Conservation (phyloP, 2,888 invertebrate genomes). For the Quadriops clusia region DNA sequence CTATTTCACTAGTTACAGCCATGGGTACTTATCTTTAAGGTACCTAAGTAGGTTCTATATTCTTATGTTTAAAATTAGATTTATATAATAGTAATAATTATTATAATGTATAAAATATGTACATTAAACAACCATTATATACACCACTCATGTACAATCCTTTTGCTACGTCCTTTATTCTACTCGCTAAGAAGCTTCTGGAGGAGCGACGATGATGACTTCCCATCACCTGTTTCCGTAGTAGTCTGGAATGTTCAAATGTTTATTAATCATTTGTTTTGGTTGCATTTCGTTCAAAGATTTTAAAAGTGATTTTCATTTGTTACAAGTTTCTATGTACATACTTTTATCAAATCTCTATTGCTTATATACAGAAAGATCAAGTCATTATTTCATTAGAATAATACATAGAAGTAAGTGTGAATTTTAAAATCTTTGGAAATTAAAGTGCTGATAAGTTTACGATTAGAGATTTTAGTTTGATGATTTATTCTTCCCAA, state of each 20-base stretch:
- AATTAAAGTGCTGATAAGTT: too few species aligned
- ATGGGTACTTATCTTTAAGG: constrained; percentile 37
- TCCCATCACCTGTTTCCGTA: constrained; percentile 69
- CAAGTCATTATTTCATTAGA: background rate
- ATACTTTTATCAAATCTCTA: background rate
- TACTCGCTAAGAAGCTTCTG: constrained; percentile 78
- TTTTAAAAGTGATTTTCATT: too few species aligned
- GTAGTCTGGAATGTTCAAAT: constrained; percentile 47
- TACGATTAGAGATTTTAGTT: too few species aligned
- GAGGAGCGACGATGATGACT: constrained; percentile 60
- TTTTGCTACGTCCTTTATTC: too few species aligned
- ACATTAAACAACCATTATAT: constrained; percentile 39
- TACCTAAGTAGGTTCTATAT: constrained; percentile 31
- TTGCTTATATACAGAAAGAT: constrained; percentile 3
- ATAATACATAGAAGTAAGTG: constrained; percentile 19
- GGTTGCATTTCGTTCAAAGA: too few species aligned
- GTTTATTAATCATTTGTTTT: too few species aligned
- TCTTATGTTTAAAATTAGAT: constrained; percentile 12
- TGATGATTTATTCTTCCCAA: too few species aligned
- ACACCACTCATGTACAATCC: constrained; percentile 69
- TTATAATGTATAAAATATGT: constrained; percentile 30
- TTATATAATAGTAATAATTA: constrained; percentile 15
- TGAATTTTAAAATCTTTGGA: too few species aligned
- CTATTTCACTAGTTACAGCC: constrained; percentile 41
- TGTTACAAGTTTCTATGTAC: too few species aligned